A percentile compares a stretch with the other conserved stretches of the same genome.
phyloP scores from a whole-genome alignment of 2,113 vertebrate genomes.

The Nerophis ophidion region DNA sequence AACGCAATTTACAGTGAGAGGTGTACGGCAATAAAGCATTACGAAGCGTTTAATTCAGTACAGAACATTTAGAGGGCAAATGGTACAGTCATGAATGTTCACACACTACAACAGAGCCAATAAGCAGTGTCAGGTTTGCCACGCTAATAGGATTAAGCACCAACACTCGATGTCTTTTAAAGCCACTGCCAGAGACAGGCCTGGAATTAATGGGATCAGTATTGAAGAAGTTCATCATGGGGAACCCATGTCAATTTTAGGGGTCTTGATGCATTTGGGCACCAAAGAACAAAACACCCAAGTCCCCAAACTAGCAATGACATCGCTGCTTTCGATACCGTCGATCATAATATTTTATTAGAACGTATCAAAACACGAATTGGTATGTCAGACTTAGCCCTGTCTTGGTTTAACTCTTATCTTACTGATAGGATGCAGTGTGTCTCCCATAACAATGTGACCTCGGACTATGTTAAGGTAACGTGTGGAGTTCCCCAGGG shows the following conservation, averaged over 20 bases:
- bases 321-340: too few relatives aligned
- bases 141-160: constrained; percentile 75
- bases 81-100: constrained; percentile 62
- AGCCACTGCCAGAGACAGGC: constrained; percentile 63
- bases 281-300: constrained; percentile 9
- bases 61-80: constrained; percentile 67
- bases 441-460: too few relatives aligned
- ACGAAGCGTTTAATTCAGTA: constrained; percentile 49
- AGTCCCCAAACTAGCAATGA: constrained; percentile 42
- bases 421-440: too few relatives aligned
- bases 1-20: not conserved
- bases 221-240: constrained; percentile 70
- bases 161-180: constrained; percentile 75
- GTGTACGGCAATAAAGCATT: constrained; percentile 11
- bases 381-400: too few relatives aligned
- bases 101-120: constrained; percentile 61
- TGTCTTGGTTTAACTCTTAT: too few relatives aligned
- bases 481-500: too few relatives aligned
- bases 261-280: constrained; percentile 28
- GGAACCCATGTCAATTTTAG: constrained; percentile 56
- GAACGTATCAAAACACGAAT: too few relatives aligned
- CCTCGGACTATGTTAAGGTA: too few relatives aligned
- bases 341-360: too few relatives aligned
- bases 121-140: constrained; percentile 67
- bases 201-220: constrained; percentile 72